Evolutionary conservation across 2,797 vertebrate species (phyloP), one percentile per base, ranked within the genome.

Genomic region (Pangasius macronema): DNA sequence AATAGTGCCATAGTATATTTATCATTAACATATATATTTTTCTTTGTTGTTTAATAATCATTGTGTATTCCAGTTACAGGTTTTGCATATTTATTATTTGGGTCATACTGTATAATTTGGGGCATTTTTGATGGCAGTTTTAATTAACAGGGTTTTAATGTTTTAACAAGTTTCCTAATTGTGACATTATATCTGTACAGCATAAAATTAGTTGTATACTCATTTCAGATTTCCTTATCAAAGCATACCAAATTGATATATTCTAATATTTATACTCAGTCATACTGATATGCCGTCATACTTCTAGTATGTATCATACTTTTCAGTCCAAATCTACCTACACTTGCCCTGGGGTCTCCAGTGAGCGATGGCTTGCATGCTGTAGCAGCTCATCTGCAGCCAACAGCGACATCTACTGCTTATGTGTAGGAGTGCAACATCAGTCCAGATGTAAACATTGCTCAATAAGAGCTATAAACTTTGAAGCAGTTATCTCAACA

Each of bases 371-470:
- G 85, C 67, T 75, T 65, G 49, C 24, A 22, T 16, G 53, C 5
- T 70, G 20, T 55, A 6, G 10, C 65, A 67, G 46, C 49, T 53
- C 11, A 4, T 68, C 36, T 79, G 61, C 55, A 30, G 13, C 39
- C 85, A 70, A 82, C 75, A 86, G 87, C 75, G 91, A 85, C 90
- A 88, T 73, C 91, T 91, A 82, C 84, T 90, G 91, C 86, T 85
- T 65, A 70, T 30, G 8, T 51, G n/a, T 77, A 27, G 27, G 36
- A 57, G 39, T 67, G 30, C n/a, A 70, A 76, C 82, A 33, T 24
- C 51, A 73, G 16, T 82, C 51, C 16, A 27, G 1, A 57, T 51
- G 30, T 53, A 65, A 42, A 24, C 10, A 3, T 46, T 24, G 24
- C 80, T 42, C 2, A 53, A 46, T 51, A 42, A 70, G 24, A 18